Evolutionary conservation across 2,113 vertebrate species (phyloP).

Genomic region (Copsychus sechellarum): DNA sequence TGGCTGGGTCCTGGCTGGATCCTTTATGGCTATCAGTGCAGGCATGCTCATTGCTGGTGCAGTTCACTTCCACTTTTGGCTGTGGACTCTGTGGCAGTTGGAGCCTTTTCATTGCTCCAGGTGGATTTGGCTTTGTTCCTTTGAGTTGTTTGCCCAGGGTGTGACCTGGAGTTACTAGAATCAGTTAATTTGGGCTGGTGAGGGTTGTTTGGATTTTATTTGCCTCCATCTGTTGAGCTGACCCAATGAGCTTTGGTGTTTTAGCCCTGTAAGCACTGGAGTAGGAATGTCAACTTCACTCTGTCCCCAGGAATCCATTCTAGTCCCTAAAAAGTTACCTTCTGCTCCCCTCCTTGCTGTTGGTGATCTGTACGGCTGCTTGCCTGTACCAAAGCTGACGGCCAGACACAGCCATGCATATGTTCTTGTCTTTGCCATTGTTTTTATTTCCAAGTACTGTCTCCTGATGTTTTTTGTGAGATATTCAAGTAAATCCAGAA

Average conservation of each 20-base stretch:
- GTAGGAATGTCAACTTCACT: background rate
- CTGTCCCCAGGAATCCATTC: background rate
- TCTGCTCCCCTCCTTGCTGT: background rate
- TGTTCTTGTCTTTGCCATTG: accelerated
- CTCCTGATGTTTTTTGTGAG: background rate
- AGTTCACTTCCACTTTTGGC: background rate
- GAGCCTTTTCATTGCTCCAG: background rate
- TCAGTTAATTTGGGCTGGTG: background rate
- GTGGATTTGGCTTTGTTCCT: background rate
- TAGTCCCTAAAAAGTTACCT: background rate
- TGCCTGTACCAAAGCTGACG: background rate
- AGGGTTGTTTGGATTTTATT: background rate
- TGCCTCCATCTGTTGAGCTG: background rate
- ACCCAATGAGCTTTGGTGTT: background rate
- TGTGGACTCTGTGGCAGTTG: background rate
- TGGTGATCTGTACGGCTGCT: background rate
- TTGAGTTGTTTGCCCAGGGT: background rate
- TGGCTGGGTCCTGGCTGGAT: background rate
- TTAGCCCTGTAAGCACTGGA: background rate
- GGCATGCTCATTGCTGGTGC: accelerated
- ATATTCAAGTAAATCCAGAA: accelerated
- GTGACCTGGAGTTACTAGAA: background rate
- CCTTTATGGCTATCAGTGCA: background rate
- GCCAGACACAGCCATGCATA: background rate
- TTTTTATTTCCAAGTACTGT: background rate